Evolutionary conservation across 2,113 vertebrate species (phyloP).

Genomic region (Salvator merianae): DNA sequence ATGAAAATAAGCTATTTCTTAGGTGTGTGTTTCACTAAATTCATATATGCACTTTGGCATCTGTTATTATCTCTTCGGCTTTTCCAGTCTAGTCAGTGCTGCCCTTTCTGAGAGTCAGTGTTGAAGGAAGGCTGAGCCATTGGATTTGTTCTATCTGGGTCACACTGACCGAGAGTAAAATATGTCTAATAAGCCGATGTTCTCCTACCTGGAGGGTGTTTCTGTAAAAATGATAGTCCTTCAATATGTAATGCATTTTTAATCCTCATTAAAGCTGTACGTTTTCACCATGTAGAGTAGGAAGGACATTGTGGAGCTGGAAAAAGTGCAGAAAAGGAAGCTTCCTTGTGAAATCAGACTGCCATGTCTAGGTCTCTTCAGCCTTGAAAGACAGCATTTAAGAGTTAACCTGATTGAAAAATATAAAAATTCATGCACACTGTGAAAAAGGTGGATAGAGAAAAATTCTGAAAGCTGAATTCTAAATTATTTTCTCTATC

Average conservation of each 20-base stretch:
- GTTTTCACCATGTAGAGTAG: slow-evolving; percentile 23
- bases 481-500: too few relatives aligned
- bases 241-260: slow-evolving; percentile 34
- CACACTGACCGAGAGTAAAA: slow-evolving; percentile 3
- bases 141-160: slow-evolving; percentile 1
- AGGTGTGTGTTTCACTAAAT: background rate
- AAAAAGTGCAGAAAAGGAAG: too few relatives aligned
- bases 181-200: background rate
- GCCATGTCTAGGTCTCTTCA: too few relatives aligned
- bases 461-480: too few relatives aligned
- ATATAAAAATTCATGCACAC: too few relatives aligned
- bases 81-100: background rate
- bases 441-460: too few relatives aligned
- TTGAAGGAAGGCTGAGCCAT: slow-evolving; percentile 12
- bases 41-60: background rate
- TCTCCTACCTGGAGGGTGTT: slow-evolving; percentile 30
- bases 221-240: slow-evolving; percentile 25
- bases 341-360: too few relatives aligned
- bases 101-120: background rate
- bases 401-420: too few relatives aligned
- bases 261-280: background rate
- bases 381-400: too few relatives aligned
- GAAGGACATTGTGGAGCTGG: too few relatives aligned
- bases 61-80: background rate
- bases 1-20: background rate